A percentile compares a stretch with the other conserved stretches of the same genome.
These are phyloP conservation scores for Pavo muticus DNA, from an alignment of 2,113 vertebrate species.

Conservation along the genomic window DNA sequence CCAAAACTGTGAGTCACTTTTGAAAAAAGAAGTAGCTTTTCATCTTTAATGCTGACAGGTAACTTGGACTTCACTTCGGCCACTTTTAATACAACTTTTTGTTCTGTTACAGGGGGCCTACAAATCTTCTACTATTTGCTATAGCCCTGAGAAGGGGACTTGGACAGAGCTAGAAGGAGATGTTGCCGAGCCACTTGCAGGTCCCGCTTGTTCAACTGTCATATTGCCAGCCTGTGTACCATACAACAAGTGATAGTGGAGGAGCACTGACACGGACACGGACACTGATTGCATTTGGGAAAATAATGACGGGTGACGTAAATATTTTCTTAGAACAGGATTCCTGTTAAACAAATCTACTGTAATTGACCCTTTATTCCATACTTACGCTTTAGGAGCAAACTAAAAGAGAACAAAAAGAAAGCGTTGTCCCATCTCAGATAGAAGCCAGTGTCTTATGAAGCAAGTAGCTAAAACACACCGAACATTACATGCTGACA, in stretches of 20 bases:
- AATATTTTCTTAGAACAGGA: constrained; percentile 47
- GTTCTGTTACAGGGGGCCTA: constrained; percentile 91
- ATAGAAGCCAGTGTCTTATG: constrained; percentile 62
- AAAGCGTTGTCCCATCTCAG: constrained; percentile 62
- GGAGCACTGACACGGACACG: constrained; percentile 18
- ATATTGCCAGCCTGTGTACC: constrained; percentile 95
- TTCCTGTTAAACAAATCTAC: constrained; percentile 60
- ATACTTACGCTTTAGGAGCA: constrained; percentile 72
- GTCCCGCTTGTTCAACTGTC: constrained; percentile 94
- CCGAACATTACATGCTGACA: constrained; percentile 66
- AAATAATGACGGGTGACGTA: constrained; percentile 72
- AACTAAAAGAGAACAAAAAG: constrained; percentile 42
- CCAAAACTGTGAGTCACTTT: neutral
- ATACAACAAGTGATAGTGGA: constrained; percentile 90
- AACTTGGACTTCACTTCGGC: neutral
- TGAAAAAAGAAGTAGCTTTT: neutral
- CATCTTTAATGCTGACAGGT: neutral
- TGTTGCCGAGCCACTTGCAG: constrained; percentile 95
- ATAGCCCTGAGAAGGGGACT: constrained; percentile 95
- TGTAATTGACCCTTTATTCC: constrained; percentile 63
- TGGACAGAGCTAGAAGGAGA: constrained; percentile 99
- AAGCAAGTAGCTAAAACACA: constrained; percentile 63
- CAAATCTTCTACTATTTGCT: constrained; percentile 99
- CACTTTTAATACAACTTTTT: neutral
- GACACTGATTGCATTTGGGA: constrained; percentile 58